phyloP scores from a whole-genome alignment of 2,888 invertebrate genomes.

The Nudaria mundana region DNA sequence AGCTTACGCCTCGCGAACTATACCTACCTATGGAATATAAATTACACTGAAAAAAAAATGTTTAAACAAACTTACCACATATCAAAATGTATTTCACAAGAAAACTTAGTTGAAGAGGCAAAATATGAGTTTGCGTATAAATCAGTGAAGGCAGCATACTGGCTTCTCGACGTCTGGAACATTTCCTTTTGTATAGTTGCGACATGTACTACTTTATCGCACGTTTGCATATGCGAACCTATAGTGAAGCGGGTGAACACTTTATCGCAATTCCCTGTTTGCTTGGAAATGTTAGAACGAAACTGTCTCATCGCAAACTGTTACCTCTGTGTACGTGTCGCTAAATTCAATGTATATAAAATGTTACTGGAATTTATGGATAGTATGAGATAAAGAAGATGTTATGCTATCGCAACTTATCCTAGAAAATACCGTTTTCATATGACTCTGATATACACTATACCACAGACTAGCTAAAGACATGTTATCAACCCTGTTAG shows the following conservation, averaged over 20 bases:
- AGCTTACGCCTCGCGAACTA: no score
- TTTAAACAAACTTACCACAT: background rate
- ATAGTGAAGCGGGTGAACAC: constrained; percentile 39
- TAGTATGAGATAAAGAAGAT: constrained; percentile 22
- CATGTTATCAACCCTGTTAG: no score
- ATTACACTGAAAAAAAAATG: no score
- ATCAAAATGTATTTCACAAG: constrained; percentile 16
- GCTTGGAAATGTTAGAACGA: constrained; percentile 43
- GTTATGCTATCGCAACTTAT: constrained; percentile 23
- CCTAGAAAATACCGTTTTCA: no score
- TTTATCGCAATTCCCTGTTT: constrained; percentile 50
- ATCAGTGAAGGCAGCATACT: constrained; percentile 37
- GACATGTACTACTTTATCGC: constrained; percentile 51
- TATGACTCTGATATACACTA: no score
- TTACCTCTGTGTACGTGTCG: constrained; percentile 28
- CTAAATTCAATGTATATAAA: constrained; percentile 31
- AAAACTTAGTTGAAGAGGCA: constrained; percentile 25
- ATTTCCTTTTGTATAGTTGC: constrained; percentile 46
- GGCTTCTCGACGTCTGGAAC: constrained; percentile 38
- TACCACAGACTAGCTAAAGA: no score
- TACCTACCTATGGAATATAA: no score
- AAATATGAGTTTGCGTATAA: constrained; percentile 35
- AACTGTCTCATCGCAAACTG: constrained; percentile 28
- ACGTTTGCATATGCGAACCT: constrained; percentile 47
- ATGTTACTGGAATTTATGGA: constrained; percentile 14